Base-by-base conservation (phyloP, 1,140 invertebrate genomes). In the Drosophila rhopaloa region DNA sequence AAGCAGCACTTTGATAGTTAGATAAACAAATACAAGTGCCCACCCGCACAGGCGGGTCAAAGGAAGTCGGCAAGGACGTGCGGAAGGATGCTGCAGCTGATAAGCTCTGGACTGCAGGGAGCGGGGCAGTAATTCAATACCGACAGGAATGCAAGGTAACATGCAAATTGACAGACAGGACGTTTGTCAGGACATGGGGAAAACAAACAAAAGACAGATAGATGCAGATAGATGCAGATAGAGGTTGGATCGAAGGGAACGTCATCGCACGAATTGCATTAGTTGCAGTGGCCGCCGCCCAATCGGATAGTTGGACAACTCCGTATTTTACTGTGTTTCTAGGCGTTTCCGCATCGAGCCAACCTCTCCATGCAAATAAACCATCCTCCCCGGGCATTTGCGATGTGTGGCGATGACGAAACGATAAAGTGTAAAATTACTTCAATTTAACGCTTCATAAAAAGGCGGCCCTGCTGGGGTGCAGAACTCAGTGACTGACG, bases 401-500 rank as follows among this genome's bases (percentile, higher is more conserved):
- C 24, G 24, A 24, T 83, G 59, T 75, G 56, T 61, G 57, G n/a
- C 56, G 57, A 41, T 62, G 56, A 60, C 58, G 58, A 58, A 62
- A 80, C 81, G 77, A 77, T 84, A 84, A 84, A 84, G 81, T 84
- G 76, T 77, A 81, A 84, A 84, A 84, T 84, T 84, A 81, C 81
- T 50, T 74, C 81, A 84, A 84, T 84, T 84, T 84, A 84, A 85
- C 81, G 81, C 81, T 81, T 85, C 77, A 85, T 76, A 84, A 58
- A 60, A 73, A 59, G 16, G 19, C 73, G 61, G 51, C 19, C 13
- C 24, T 13, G 24, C 24, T 48, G 24, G 55, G 35, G 53, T 58
- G 55, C 70, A 53, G 19, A 57, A 27, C 29, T 43, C 9, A 13
- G n/a, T 11, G 61, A 7, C 9, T 6, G 19, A 29, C 24, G 46